A percentile compares a stretch with the other conserved stretches of the same genome.
phyloP scores from a whole-genome alignment of 2,888 invertebrate species.

The Parnassius apollo region DNA sequence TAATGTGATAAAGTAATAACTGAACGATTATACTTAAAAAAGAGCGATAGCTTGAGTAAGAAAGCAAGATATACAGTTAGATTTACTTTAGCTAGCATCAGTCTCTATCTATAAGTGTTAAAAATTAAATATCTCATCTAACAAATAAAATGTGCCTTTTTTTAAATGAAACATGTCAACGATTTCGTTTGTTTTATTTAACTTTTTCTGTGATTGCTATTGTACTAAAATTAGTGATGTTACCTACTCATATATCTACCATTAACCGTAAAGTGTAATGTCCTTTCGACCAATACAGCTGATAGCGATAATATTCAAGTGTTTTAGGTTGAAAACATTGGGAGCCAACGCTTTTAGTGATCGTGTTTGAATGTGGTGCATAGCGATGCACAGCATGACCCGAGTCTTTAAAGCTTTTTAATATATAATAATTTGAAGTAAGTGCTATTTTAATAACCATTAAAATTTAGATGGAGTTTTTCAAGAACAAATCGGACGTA shows the following conservation, averaged over 20 bases:
- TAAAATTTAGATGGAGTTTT: too few species aligned
- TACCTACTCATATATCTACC: constrained; percentile 10
- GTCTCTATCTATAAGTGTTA: too few species aligned
- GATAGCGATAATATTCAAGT: constrained; percentile 19
- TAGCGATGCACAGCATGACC: background rate
- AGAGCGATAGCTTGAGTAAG: too few species aligned
- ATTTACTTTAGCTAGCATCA: too few species aligned
- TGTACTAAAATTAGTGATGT: constrained; percentile 7
- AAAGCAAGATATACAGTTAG: too few species aligned
- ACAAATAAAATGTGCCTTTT: too few species aligned
- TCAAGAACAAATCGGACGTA: background rate
- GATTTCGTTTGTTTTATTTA: background rate
- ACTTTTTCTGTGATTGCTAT: background rate
- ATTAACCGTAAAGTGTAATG: constrained; percentile 15
- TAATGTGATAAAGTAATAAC: constrained; percentile 21
- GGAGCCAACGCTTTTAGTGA: constrained; percentile 7
- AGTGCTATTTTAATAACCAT: background rate
- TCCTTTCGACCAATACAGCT: constrained; percentile 15
- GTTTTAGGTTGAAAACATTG: constrained; percentile 1
- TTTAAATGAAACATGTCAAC: background rate
- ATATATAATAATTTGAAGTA: background rate
- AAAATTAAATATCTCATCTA: too few species aligned
- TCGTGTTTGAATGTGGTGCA: constrained; percentile 9
- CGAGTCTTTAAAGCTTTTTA: constrained; percentile 2
- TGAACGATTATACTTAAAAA: background rate